These are phyloP conservation scores for Tragopan temminckii DNA, from an alignment of 2,797 vertebrate species.

Conservation along the genomic window DNA sequence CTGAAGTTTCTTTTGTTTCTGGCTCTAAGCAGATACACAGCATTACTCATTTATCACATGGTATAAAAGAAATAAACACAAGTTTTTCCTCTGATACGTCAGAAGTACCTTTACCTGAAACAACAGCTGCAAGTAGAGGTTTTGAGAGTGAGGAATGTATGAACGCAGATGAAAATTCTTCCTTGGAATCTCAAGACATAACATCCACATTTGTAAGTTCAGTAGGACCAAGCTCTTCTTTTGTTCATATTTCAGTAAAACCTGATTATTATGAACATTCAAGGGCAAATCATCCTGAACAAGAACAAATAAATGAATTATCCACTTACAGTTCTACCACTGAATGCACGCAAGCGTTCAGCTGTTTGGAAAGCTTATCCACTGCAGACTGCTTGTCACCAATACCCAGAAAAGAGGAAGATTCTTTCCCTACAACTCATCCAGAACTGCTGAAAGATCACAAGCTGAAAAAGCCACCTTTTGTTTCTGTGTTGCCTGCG, in stretches of 20 bases:
- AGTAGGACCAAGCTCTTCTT: slow-evolving; percentile 20
- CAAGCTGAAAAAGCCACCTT: not conserved
- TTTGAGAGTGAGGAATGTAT: slow-evolving; percentile 6
- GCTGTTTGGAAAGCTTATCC: slow-evolving; percentile 36
- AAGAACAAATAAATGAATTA: slow-evolving; percentile 61
- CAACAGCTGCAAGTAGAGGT: not conserved
- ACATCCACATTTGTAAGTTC: slow-evolving; percentile 48
- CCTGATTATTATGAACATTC: slow-evolving; percentile 30
- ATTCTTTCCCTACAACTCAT: not conserved
- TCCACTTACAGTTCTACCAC: slow-evolving; percentile 22
- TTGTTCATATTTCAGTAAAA: slow-evolving; percentile 35
- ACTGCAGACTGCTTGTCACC: slow-evolving; percentile 2
- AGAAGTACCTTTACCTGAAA: slow-evolving; percentile 72
- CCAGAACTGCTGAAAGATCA: not conserved
- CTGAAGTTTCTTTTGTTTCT: slow-evolving; percentile 65
- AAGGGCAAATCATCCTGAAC: slow-evolving; percentile 59
- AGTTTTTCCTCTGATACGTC: slow-evolving; percentile 45
- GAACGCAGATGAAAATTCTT: not conserved
- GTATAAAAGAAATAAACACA: not conserved
- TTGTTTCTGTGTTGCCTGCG: not conserved
- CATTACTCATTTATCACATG: slow-evolving; percentile 13
- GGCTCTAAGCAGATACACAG: slow-evolving; percentile 39
- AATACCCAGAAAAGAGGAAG: slow-evolving; percentile 15
- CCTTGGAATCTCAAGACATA: slow-evolving; percentile 6
- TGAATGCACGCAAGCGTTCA: slow-evolving; percentile 19